Conservation (phyloP, 2,888 invertebrate species). For the Diarsia brunnea region DNA sequence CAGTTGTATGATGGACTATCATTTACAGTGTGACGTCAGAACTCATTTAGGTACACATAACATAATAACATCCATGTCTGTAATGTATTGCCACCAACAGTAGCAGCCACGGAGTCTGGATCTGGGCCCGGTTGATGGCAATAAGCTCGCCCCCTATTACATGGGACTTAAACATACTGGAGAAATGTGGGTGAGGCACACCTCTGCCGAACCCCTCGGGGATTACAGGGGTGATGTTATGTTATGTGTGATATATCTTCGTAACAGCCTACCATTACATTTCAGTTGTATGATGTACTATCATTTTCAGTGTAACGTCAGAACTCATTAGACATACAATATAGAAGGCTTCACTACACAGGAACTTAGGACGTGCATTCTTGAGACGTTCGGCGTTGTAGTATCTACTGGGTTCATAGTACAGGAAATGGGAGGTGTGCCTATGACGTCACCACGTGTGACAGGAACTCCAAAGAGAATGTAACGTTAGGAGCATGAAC, state of each 20-base stretch:
- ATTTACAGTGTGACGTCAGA: conserved; percentile 23
- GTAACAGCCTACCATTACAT: conserved; percentile 30
- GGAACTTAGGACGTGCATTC: conserved; percentile 47
- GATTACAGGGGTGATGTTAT: too few species aligned
- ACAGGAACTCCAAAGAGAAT: conserved; percentile 21
- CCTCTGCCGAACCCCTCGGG: too few species aligned
- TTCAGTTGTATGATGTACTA: conserved; percentile 22
- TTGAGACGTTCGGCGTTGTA: conserved; percentile 26
- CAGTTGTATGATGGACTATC: conserved; percentile 5
- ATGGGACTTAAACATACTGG: too few species aligned
- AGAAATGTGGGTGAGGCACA: too few species aligned
- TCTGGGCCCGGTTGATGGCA: too few species aligned
- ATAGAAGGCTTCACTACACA: conserved; percentile 14
- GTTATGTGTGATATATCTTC: conserved; percentile 19
- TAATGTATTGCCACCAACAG: too few species aligned
- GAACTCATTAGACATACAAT: conserved; percentile 1
- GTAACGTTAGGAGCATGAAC: conserved; percentile 20
- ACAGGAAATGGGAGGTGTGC: conserved; percentile 46
- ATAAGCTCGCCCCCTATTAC: too few species aligned
- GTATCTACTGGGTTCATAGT: conserved; percentile 35
- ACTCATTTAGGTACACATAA: too few species aligned
- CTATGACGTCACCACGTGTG: conserved; percentile 39
- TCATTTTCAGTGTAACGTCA: conserved; percentile 23
- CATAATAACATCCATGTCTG: too few species aligned
- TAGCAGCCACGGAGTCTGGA: too few species aligned